A percentile compares a stretch with the other conserved stretches of the same genome.
Conservation (phyloP, 2,113 vertebrate genomes). For the Hippopotamus amphibius region DNA sequence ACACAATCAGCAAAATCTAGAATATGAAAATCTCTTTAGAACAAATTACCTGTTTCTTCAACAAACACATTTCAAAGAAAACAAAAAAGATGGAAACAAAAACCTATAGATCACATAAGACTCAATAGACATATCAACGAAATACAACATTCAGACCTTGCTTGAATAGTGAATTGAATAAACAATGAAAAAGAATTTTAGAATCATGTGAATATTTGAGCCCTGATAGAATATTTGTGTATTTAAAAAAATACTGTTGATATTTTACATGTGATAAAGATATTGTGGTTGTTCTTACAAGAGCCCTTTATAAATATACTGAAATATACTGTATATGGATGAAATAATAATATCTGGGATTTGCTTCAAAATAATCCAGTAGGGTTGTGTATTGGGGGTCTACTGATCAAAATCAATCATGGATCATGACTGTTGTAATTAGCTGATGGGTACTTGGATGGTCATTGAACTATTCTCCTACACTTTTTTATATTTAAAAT, state of each 20-base stretch:
- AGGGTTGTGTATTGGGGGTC: neutral
- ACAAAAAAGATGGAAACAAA: neutral
- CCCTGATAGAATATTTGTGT: neutral
- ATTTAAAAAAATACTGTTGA: neutral
- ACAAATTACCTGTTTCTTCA: neutral
- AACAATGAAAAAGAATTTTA: neutral
- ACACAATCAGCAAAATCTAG: neutral
- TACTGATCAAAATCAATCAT: neutral
- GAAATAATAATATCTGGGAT: neutral
- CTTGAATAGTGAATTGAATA: neutral
- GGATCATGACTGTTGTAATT: neutral
- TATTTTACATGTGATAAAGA: constrained; percentile 25
- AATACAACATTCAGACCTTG: neutral
- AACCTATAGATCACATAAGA: neutral
- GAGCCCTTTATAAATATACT: neutral
- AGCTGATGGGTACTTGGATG: neutral
- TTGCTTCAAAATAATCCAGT: neutral
- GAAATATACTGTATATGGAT: neutral
- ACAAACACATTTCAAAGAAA: neutral
- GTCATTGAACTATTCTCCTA: neutral
- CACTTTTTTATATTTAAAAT: neutral
- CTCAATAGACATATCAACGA: neutral
- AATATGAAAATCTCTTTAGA: constrained; percentile 13
- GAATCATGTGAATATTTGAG: neutral
- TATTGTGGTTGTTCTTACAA: neutral